phyloP scores from a whole-genome alignment of 2,113 vertebrate species.

The Genyomyrus donnyi region DNA sequence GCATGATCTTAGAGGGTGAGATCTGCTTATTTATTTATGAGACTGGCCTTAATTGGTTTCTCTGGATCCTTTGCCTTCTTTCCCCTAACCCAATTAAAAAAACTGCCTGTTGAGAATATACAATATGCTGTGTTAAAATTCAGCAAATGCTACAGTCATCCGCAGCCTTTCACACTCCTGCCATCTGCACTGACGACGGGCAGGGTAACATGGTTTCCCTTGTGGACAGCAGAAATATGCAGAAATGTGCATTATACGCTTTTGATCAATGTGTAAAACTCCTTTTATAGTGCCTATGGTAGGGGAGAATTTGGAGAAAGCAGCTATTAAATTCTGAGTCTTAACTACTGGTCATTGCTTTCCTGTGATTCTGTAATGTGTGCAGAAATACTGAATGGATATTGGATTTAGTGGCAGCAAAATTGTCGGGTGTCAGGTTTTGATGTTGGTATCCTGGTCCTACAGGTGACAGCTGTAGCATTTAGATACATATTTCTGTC shows the following conservation, averaged over 20 bases:
- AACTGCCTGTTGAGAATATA: background rate
- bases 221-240: background rate
- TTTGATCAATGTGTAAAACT: background rate
- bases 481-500: background rate
- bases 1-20: background rate
- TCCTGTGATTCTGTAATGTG: background rate
- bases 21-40: background rate
- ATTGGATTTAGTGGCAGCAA: background rate
- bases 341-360: background rate
- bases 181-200: background rate
- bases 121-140: background rate
- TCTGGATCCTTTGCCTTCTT: background rate
- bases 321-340: background rate
- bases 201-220: background rate
- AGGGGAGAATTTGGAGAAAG: background rate
- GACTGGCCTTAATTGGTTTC: conserved; percentile 20
- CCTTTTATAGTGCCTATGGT: background rate
- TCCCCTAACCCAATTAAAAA: background rate
- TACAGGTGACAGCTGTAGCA: conserved; percentile 1
- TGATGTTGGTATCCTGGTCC: background rate
- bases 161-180: background rate
- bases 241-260: background rate
- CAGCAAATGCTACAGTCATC: background rate
- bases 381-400: background rate
- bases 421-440: background rate